Percentiles rank a stretch among this genome's conserved stretches.
phyloP scores from a whole-genome alignment of 2,888 invertebrate genomes.

The Molanna angustata region DNA sequence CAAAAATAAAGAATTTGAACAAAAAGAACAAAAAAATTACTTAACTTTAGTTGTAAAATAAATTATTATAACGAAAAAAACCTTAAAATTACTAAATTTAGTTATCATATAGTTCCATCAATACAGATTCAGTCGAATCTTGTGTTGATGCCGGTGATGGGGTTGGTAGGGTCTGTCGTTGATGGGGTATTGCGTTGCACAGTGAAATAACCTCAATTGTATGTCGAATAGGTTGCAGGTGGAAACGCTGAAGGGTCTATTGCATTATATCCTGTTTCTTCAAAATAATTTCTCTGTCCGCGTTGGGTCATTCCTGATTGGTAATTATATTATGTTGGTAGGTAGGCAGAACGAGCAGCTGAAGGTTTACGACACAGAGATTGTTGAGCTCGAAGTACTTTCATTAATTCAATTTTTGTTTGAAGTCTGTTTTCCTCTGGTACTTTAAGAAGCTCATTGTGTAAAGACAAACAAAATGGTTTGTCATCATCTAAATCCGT shows the following conservation, averaged over 20 bases:
- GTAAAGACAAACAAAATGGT: slow-evolving; percentile 3
- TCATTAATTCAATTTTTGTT: slow-evolving; percentile 5
- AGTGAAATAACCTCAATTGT: neutral
- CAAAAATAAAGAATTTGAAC: too few relatives aligned
- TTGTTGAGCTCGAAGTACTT: slow-evolving; percentile 4
- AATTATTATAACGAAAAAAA: too few relatives aligned
- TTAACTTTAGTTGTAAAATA: too few relatives aligned
- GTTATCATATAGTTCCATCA: too few relatives aligned
- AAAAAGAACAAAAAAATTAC: too few relatives aligned
- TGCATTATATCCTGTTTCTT: neutral
- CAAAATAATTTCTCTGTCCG: slow-evolving; percentile 3
- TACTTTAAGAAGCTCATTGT: neutral
- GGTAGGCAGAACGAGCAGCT: slow-evolving; percentile 2
- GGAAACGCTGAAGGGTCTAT: neutral
- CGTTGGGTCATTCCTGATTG: slow-evolving; percentile 1
- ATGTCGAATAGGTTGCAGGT: neutral
- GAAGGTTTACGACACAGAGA: neutral
- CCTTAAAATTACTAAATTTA: too few relatives aligned
- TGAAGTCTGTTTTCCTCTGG: slow-evolving; percentile 1
- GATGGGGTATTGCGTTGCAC: neutral
- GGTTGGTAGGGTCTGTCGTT: too few relatives aligned
- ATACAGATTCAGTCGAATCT: too few relatives aligned
- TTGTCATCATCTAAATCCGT: slow-evolving; percentile 1
- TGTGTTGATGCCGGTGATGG: too few relatives aligned
- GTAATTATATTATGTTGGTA: neutral